Base-by-base conservation (phyloP, 2,113 vertebrate species). In the Cebidichthys violaceus region DNA sequence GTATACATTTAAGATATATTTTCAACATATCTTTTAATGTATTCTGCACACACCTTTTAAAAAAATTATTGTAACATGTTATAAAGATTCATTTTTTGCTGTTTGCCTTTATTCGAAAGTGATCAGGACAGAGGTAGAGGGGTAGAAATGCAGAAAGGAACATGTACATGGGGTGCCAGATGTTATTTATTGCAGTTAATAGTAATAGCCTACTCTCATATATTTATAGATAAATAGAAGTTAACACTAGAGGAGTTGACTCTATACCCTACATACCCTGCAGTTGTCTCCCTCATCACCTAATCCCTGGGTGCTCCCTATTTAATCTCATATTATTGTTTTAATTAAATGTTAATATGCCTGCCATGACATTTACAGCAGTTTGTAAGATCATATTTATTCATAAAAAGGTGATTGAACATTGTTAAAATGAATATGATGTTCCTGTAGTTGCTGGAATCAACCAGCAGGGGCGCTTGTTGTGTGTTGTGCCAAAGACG, bases 381-480 rank as follows among this genome's bases (percentile, higher is more conserved):
- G 27, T 33, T 35, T 55, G 1, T 33, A 6, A 62, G 9, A 45
- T 22, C 60, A 18, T 37, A 20, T 20, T 18, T 15, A 47, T 20
- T n/a, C 8, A 33, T 47, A 54, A 54, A 47, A n/a, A 1, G 17
- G 1, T 4, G 10, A 22, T 31, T 59, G 35, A 24, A 18, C 4
- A 18, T 6, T 11, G 14, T 22, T 18, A 65, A 43, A 20, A 45
- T 14, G 6, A 76, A 9, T 0, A 29, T 0, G 33, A 7, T 47
- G 43, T 47, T 41, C 39, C 47, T 64, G 39, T 9, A 54, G 3
- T 1, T 45, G 31, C 18, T 7, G 0, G 15, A 35, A n/a, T 67
- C 15, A 11, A 54, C 82, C 90, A 55, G 11, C 6, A 76, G 86
- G 8, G 81, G 75, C 72, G 39, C 41, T 9, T 10, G 1, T 35